Percentiles rank a stretch among this genome's conserved stretches.
These are phyloP conservation scores for Resseliella maxima DNA, from an alignment of 2,888 invertebrate genomes.

Conservation along the genomic window DNA sequence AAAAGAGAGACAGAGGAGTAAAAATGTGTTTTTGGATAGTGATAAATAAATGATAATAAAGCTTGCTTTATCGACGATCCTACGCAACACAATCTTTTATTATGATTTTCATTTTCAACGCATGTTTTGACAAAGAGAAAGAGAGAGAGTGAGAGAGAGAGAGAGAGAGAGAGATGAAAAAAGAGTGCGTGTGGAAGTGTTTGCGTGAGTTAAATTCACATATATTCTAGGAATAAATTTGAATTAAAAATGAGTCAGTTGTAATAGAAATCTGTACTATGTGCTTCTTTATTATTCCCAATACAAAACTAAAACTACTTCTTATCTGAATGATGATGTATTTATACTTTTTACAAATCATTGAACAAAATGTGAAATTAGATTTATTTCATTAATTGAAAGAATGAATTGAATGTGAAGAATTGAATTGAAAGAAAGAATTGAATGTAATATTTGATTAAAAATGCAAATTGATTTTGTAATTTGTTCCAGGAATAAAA, in stretches of 20 bases:
- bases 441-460: not conserved
- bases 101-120: not conserved
- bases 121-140: too few species aligned
- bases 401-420: too few species aligned
- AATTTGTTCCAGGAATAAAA: not conserved
- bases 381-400: too few species aligned
- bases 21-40: not conserved
- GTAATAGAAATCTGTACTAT: too few species aligned
- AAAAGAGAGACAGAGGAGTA: not conserved
- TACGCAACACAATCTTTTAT: not conserved
- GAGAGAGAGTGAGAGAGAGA: too few species aligned
- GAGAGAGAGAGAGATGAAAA: too few species aligned
- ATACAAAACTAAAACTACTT: too few species aligned
- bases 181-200: too few species aligned
- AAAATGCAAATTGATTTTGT: not conserved
- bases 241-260: too few species aligned
- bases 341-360: conserved; percentile 32
- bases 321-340: not conserved
- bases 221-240: too few species aligned
- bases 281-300: too few species aligned
- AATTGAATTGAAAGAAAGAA: not conserved
- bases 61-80: not conserved
- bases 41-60: not conserved
- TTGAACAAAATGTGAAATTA: conserved; percentile 12
- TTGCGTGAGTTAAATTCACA: too few species aligned